Conservation (phyloP, 2,797 vertebrate genomes). For the Sebastolobus altivelis region DNA sequence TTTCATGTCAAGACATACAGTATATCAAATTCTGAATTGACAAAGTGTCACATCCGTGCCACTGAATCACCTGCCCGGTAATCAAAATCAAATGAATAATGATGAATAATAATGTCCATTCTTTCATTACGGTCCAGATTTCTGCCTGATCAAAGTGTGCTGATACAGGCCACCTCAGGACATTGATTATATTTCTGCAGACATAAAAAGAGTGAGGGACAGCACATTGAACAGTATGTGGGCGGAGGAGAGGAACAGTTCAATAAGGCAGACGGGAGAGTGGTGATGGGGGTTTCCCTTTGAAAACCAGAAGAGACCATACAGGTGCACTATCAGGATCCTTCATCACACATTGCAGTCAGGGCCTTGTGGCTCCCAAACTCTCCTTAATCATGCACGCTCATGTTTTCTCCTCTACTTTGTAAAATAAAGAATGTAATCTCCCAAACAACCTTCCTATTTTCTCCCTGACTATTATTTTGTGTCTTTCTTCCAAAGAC, state of each 20-base stretch:
- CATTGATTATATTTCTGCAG: slow-evolving; percentile 59
- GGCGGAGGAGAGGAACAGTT: slow-evolving; percentile 64
- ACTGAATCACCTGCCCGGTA: not conserved
- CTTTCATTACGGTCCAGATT: slow-evolving; percentile 16
- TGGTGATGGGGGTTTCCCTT: slow-evolving; percentile 56
- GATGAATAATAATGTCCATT: slow-evolving; percentile 23
- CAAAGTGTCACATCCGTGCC: not conserved
- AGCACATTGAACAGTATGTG: slow-evolving; percentile 60
- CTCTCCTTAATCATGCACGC: not conserved
- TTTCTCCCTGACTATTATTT: not conserved
- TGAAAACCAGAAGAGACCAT: slow-evolving; percentile 38
- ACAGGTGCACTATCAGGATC: slow-evolving; percentile 45
- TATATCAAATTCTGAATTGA: not conserved
- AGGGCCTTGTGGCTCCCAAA: not conserved
- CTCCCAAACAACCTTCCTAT: not conserved
- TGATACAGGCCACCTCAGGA: slow-evolving; percentile 61
- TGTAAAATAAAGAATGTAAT: not conserved
- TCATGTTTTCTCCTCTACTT: not conserved
- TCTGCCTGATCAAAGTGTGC: slow-evolving; percentile 52
- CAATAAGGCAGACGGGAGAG: slow-evolving; percentile 42
- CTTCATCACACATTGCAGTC: slow-evolving; percentile 14
- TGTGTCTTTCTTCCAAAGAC: slow-evolving; percentile 4
- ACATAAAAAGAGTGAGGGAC: slow-evolving; percentile 64
- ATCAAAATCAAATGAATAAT: slow-evolving; percentile 35
- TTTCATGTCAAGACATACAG: not conserved